These are phyloP conservation scores for Crypturellus undulatus DNA, from an alignment of 2,113 vertebrate genomes.

Conservation along the genomic window DNA sequence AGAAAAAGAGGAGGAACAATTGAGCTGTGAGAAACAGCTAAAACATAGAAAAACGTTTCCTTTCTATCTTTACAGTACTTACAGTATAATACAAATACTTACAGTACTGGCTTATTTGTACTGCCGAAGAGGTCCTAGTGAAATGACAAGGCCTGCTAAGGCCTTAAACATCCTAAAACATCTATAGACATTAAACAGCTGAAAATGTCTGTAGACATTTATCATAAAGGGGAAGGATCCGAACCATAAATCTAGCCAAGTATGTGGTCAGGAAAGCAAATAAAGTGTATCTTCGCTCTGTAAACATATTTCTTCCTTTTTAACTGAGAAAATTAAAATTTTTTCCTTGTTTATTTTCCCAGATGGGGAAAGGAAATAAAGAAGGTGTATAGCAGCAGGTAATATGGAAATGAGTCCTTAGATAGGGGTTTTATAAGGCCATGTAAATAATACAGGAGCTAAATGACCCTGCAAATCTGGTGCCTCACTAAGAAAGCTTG, in stretches of 20 bases:
- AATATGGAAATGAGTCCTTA: slow-evolving; percentile 61
- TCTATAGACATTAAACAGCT: not conserved
- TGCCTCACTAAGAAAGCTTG: slow-evolving; percentile 62
- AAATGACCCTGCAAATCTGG: slow-evolving; percentile 59
- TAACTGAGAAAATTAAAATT: not conserved
- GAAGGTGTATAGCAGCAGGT: slow-evolving; percentile 13
- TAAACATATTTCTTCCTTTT: not conserved
- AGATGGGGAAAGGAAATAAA: slow-evolving; percentile 14
- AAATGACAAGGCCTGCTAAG: not conserved
- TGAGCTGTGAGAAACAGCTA: not conserved
- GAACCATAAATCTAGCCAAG: not conserved
- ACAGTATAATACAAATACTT: too few species aligned
- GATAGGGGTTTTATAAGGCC: slow-evolving; percentile 12
- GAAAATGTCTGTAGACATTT: not conserved
- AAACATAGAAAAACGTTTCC: not conserved
- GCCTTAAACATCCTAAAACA: not conserved
- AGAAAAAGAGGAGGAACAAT: not conserved
- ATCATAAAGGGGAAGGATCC: not conserved
- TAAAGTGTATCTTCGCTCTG: not conserved
- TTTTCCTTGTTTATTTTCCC: not conserved
- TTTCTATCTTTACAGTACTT: not conserved
- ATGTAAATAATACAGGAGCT: slow-evolving; percentile 39
- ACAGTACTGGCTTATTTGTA: not conserved
- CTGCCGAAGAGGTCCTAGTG: not conserved
- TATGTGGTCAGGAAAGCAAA: not conserved